phyloP scores from a whole-genome alignment of 2,888 invertebrate genomes.

The Ochropleura plecta region DNA sequence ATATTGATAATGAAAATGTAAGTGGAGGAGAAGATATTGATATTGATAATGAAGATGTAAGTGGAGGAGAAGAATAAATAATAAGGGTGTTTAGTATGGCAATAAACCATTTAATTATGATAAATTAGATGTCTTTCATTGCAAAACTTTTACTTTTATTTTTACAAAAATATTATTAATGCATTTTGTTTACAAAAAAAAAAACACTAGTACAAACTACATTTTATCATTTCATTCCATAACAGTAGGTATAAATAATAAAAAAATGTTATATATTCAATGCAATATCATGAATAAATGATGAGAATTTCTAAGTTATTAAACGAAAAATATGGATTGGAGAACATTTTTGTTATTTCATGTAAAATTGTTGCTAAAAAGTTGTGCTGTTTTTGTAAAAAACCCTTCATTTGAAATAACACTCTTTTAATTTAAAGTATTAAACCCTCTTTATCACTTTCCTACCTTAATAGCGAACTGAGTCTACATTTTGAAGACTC shows the following conservation, averaged over 20 bases:
- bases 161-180: too few species aligned
- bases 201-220: slow-evolving; percentile 19
- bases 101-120: slow-evolving; percentile 7
- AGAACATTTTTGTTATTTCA: slow-evolving; percentile 4
- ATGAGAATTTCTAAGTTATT: slow-evolving; percentile 3
- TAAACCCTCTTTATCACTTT: slow-evolving; percentile 2
- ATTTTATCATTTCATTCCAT: slow-evolving; percentile 9
- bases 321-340: slow-evolving; percentile 12
- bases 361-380: slow-evolving; percentile 1
- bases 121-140: background rate
- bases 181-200: background rate
- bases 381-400: slow-evolving; percentile 7
- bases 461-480: too few species aligned
- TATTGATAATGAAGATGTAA: slow-evolving; percentile 17
- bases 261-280: background rate
- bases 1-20: too few species aligned
- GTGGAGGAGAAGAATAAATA: slow-evolving; percentile 18
- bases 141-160: too few species aligned
- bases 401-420: background rate
- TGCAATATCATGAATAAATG: slow-evolving; percentile 5
- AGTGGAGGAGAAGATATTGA: too few species aligned
- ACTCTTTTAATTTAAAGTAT: background rate
- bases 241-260: slow-evolving; percentile 6
- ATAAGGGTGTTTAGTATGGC: slow-evolving; percentile 7
- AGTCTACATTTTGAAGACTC: too few species aligned